Percentiles rank a stretch among this genome's conserved stretches.
phyloP scores from a whole-genome alignment of 92 coral and sea anemone species.

The Heteractis magnifica region DNA sequence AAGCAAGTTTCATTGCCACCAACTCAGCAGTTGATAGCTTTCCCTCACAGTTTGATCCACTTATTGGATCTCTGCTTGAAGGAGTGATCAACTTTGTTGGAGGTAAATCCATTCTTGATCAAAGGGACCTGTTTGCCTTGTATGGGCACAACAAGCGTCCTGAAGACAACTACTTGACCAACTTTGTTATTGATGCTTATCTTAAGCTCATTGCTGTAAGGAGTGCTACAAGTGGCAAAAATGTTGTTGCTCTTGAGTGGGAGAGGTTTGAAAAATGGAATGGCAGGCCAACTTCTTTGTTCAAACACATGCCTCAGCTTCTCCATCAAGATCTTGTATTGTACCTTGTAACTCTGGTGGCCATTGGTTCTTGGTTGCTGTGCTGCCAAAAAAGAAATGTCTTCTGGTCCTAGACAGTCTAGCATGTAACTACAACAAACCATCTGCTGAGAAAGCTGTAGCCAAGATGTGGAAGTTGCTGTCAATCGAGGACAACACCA shows the following conservation, averaged over 20 bases:
- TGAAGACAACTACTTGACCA: constrained; percentile 47
- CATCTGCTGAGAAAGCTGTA: constrained; percentile 9
- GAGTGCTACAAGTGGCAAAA: constrained; percentile 16
- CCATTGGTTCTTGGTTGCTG: constrained; percentile 17
- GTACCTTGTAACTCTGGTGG: not conserved
- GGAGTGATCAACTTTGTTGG: not conserved
- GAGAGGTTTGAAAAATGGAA: constrained; percentile 44
- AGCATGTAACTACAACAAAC: not conserved
- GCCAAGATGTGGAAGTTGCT: constrained; percentile 10
- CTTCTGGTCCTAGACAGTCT: constrained; percentile 14
- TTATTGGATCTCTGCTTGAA: not conserved
- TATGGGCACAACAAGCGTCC: constrained; percentile 33
- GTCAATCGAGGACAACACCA: not conserved
- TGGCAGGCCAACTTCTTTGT: constrained; percentile 15
- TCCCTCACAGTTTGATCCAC: not conserved
- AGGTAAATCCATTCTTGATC: not conserved
- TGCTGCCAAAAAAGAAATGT: not conserved
- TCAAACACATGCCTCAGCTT: constrained; percentile 15
- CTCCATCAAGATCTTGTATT: no score
- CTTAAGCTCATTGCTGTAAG: constrained; percentile 26
- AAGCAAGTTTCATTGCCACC: not conserved
- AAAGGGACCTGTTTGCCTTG: constrained; percentile 32
- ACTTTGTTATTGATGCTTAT: constrained; percentile 41
- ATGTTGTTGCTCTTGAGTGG: constrained; percentile 33
- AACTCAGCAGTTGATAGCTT: not conserved